Base-by-base conservation (phyloP, 1,140 invertebrate genomes). In the Hormaphis cornu region DNA sequence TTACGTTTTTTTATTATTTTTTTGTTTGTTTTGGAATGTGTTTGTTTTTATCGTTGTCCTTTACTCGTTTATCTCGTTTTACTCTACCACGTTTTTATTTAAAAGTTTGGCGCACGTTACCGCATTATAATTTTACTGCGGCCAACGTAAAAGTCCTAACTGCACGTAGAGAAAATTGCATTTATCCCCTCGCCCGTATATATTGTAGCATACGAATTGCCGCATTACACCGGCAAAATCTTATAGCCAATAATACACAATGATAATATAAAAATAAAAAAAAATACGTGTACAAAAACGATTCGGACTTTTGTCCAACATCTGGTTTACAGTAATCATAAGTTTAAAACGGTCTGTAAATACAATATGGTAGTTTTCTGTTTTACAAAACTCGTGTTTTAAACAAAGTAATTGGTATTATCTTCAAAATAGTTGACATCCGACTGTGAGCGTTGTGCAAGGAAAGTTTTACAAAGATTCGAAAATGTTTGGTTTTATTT, bases 121-220 rank as follows among this genome's bases (percentile, higher is more conserved):
- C 20, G 54, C 33, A 40, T 58, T 58, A 58, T 58, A 58, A 58
- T 58, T 58, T 58, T 58, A 58, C 40, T 40, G 54, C 24, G 14
- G 33, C 6, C 35, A 24, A 58, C 40, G 54, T 20, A 58, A 40
- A 58, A 58, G 30, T 66, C 24, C 42, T 14, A 46, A 46, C 59
- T 26, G 46, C 18, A 66, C 18, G 6, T 37, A 18, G 10, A 26
- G n/a, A 24, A 9, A 44, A 44, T 40, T 24, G 24, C 28, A 52
- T 50, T 69, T 24, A 16, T 53, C 22, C 66, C 56, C 59, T 30
- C 9, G 6, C 1, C 42, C n/a, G 24, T 48, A 37, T 37, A 69
- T 40, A n/a, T n/a, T n/a, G n/a, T n/a, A 20, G 66, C 44, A 69
- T 48, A 37, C 33, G 30, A 37, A 37, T 69, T 53, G 22, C 66